Evolutionary conservation across 2,797 vertebrate species (phyloP).

Genomic region (Perdix hodgsoniae): DNA sequence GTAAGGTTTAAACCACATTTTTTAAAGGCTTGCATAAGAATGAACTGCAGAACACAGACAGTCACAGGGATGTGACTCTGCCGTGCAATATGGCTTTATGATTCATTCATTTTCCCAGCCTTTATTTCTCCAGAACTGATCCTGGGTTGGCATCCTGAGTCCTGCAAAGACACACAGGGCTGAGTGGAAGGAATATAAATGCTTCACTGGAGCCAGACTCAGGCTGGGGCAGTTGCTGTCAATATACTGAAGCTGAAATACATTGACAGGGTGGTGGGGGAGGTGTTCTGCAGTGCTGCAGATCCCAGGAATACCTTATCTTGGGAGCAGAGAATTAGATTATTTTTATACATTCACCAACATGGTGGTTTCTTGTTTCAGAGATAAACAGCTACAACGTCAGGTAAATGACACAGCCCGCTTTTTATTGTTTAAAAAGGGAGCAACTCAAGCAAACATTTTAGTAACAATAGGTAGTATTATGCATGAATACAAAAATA

Average conservation of each 20-base stretch:
- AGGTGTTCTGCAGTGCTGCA: not conserved
- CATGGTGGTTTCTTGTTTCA: not conserved
- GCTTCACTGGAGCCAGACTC: conserved; percentile 62
- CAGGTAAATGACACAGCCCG: not conserved
- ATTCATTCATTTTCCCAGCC: conserved; percentile 41
- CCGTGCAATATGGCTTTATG: conserved; percentile 5
- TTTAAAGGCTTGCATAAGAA: not conserved
- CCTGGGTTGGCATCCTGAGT: conserved; percentile 18
- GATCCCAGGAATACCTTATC: conserved; percentile 2
- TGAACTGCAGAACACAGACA: not conserved
- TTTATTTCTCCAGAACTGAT: conserved; percentile 18
- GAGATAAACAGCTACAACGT: not conserved
- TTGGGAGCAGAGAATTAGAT: not conserved
- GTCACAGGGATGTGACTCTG: not conserved
- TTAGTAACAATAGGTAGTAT: not conserved
- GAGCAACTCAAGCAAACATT: not conserved
- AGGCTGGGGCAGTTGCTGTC: conserved; percentile 50
- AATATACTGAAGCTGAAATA: conserved; percentile 38
- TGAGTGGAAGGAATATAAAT: conserved; percentile 44
- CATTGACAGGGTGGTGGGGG: conserved; percentile 12
- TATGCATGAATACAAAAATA: not conserved
- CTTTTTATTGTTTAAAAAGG: not conserved
- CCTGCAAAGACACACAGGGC: conserved; percentile 25
- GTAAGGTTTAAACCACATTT: not conserved
- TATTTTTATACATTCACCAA: not conserved